Evolutionary conservation across 2,113 vertebrate species (phyloP), one percentile per base, ranked within the genome.

Genomic region (Syngnathus typhle): DNA sequence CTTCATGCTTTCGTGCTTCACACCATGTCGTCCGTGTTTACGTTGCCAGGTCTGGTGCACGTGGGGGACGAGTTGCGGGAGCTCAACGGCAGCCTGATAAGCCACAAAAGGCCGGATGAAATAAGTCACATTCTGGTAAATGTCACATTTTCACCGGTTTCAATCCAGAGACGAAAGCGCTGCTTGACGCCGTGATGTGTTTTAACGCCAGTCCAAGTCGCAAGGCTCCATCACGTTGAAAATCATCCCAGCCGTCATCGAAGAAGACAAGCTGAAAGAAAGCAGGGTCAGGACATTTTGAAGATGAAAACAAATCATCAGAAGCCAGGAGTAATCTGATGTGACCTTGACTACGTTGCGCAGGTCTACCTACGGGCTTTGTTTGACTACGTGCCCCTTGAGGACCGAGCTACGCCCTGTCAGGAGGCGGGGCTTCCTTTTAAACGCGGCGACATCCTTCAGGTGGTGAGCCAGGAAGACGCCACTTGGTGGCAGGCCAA

Each of bases 401-500:
- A 98, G 63, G 96, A 98, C 89, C 93, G 91, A 79, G 95, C 95
- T 70, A 97, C 95, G 1, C 96, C 96, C 3, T 98, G 96, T 80
- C 94, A 96, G 77, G 96, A 98, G 77, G 95, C 95, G 0, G 96
- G 96, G 43, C 90, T 98, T 82, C 95, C 95, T 0, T 98, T 98
- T 68, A 90, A 91, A 32, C 85, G 88, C 1, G 83, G 94, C 5
- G 93, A 98, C 18, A 71, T 98, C 69, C 91, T 98, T n/a, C 95
- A 98, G 74, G 95, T 98, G 36, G 95, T 98, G 1, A 95, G 94
- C 85, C 95, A 94, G 59, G 95, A 96, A 0, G 96, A 98, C 36
- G 85, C 91, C 64, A 98, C 93, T 0, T 98, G 96, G 95, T 98
- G 95, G 96, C 96, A 98, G 85, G 96, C 96, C 64, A 98, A 96